Evolutionary conservation across 2,113 vertebrate genomes (phyloP).

Genomic region (Chloropsis cyanopogon): DNA sequence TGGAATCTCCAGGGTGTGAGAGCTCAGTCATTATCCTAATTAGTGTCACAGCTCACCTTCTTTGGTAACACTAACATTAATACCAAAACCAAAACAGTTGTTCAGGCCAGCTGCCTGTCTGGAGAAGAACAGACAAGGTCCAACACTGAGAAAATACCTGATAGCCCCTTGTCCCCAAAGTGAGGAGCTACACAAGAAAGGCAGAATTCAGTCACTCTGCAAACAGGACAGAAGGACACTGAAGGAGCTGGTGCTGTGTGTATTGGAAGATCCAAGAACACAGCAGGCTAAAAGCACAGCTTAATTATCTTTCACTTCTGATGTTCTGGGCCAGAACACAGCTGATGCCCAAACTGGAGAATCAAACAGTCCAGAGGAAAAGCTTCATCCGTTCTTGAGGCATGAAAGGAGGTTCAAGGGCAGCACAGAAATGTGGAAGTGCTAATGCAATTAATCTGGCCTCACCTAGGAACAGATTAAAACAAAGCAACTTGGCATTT

Average conservation of each 20-base stretch:
- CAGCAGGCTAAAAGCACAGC: neutral
- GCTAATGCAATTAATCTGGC: neutral
- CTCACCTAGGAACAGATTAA: neutral
- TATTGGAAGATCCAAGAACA: neutral
- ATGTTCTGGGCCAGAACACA: neutral
- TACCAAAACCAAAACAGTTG: neutral
- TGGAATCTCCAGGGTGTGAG: neutral
- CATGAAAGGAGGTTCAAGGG: neutral
- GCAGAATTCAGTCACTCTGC: neutral
- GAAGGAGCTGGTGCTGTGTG: neutral
- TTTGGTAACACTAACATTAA: neutral
- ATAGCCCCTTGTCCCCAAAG: neutral
- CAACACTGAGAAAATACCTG: neutral
- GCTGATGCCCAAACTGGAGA: neutral
- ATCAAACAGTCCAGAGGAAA: neutral
- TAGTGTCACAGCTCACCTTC: neutral
- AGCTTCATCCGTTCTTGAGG: neutral
- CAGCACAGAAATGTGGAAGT: neutral
- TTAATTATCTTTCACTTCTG: neutral
- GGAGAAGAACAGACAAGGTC: neutral
- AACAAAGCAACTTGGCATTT: neutral
- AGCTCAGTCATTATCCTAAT: neutral
- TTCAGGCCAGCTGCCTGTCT: neutral
- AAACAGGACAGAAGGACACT: neutral
- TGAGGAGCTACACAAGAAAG: neutral